phyloP scores from a whole-genome alignment of 1,140 invertebrate genomes.

The Chrysopa pallens region DNA sequence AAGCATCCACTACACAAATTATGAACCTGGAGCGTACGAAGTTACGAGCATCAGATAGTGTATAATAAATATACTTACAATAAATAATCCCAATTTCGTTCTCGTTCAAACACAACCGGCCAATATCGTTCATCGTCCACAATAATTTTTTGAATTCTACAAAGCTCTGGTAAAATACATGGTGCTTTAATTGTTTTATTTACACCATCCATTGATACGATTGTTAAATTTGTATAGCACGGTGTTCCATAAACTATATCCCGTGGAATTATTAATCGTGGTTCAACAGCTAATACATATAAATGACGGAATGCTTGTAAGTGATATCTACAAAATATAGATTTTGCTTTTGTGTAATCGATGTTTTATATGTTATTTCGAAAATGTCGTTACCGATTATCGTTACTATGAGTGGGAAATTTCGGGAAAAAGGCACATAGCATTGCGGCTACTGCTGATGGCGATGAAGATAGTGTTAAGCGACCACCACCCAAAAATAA shows the following conservation, averaged over 20 bases:
- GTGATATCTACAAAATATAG: conserved; percentile 55
- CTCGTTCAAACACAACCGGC: conserved; percentile 64
- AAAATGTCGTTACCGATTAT: conserved; percentile 53
- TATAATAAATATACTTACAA: too few species aligned
- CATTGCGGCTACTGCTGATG: conserved; percentile 70
- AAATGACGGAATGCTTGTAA: conserved; percentile 89
- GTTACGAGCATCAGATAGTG: too few species aligned
- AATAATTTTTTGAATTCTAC: conserved; percentile 53
- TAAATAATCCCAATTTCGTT: conserved; percentile 67
- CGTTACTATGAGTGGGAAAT: conserved; percentile 89
- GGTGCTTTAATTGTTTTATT: conserved; percentile 52
- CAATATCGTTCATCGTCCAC: conserved; percentile 75
- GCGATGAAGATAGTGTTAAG: conserved; percentile 68
- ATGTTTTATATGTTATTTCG: too few species aligned
- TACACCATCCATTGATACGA: conserved; percentile 36
- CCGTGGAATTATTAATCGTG: conserved; percentile 66
- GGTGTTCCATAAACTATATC: conserved; percentile 63
- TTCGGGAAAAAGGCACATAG: conserved; percentile 90
- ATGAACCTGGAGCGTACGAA: too few species aligned
- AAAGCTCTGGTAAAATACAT: conserved; percentile 69
- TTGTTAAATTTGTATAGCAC: conserved; percentile 63
- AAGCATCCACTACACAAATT: too few species aligned
- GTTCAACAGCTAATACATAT: conserved; percentile 85
- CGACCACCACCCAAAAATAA: conserved; percentile 87
- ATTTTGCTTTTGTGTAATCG: too few species aligned